Evolutionary conservation across 2,797 vertebrate species (phyloP), one percentile per base, ranked within the genome.

Genomic region (Enteromius radiatus): DNA sequence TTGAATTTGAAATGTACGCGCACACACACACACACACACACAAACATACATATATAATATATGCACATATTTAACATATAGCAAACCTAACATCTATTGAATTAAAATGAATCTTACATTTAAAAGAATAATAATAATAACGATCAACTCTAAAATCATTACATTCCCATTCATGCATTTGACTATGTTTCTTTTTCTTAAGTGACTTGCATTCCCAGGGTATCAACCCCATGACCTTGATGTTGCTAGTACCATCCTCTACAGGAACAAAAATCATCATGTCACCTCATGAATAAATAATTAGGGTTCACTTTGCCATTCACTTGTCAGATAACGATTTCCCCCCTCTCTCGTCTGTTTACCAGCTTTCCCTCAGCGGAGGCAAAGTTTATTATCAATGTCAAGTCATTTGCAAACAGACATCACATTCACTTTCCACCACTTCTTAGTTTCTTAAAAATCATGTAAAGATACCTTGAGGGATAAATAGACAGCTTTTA

Each of bases 241-340:
- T 64, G 26, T 75, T 74, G 31, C 43, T 63, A 36, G 54, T 73
- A 47, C 69, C 41, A 64, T 52, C 43, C 59, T 81, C 69, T 63
- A 81, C 69, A 64, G 43, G 71, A 81, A 54, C 61, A 74, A 74
- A 81, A 38, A 75, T 75, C 31, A 38, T 81, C 70, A 81, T 81
- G 69, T 74, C 56, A 64, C 71, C 69, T 81, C 59, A 81, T 81
- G 59, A 81, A 81, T 81, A 64, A 75, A 75, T 81, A 81, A 81
- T 77, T 63, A 64, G 59, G 17, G 59, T 49, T 75, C 49, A 65
- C 67, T 80, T 70, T 75, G 70, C 71, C 80, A 81, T 75, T 81
- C 80, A 75, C 80, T 67, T 75, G 70, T 73, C 61, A 65, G 80
- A 64, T 64, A 75, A 49, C 23, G 10, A 75, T 74, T 52, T 38